phyloP scores from a whole-genome alignment of 2,113 vertebrate species.

The Dasypus novemcinctus region DNA sequence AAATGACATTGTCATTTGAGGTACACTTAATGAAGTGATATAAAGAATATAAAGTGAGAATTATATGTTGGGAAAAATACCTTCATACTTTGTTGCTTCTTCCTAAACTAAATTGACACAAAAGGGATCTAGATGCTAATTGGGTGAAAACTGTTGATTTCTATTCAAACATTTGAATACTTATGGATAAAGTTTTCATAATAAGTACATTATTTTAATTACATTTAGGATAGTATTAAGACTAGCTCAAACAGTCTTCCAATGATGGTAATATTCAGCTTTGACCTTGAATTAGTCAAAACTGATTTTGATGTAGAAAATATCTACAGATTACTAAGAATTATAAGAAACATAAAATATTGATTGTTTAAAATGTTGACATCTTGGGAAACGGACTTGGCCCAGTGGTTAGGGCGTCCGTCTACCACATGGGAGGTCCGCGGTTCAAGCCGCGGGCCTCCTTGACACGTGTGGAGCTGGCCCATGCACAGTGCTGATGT shows the following conservation, averaged over 20 bases:
- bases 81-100: neutral
- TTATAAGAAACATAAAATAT: neutral
- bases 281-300: neutral
- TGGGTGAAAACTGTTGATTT: too few species aligned
- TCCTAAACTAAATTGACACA: neutral
- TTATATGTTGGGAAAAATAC: neutral
- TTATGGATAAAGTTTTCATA: neutral
- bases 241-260: neutral
- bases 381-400: too few species aligned
- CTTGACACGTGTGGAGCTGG: too few species aligned
- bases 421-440: too few species aligned
- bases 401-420: too few species aligned
- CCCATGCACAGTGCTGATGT: too few species aligned
- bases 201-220: neutral
- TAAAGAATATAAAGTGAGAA: too few species aligned
- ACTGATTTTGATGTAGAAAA: neutral
- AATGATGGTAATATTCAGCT: neutral
- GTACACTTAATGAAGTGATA: neutral
- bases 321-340: neutral
- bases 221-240: neutral
- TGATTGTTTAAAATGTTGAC: neutral
- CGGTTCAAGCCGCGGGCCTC: too few species aligned
- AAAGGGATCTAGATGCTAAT: neutral
- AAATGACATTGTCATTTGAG: neutral
- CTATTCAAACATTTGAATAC: neutral